Conservation (phyloP, 64 coral and sea anemone species). For the Stichodactyla helianthus region DNA sequence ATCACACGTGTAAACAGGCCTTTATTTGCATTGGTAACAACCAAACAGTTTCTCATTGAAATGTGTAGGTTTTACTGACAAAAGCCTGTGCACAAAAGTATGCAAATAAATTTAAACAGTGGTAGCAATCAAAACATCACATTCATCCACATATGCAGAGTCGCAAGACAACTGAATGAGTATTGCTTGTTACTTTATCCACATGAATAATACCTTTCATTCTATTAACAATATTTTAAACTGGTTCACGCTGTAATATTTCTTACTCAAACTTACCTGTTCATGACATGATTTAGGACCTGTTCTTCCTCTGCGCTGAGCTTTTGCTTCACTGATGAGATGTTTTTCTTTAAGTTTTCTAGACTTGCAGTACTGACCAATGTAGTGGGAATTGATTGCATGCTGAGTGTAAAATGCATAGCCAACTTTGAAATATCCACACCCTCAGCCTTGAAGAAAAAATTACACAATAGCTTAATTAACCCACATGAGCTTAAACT, state of each 20-base stretch:
- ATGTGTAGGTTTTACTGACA: too few species aligned
- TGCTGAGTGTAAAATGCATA: slow-evolving; percentile 72
- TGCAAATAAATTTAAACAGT: too few species aligned
- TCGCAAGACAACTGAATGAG: too few species aligned
- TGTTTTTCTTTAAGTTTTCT: slow-evolving; percentile 80
- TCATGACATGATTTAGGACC: slow-evolving; percentile 48
- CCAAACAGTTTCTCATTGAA: too few species aligned
- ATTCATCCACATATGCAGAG: too few species aligned
- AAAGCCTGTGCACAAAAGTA: too few species aligned
- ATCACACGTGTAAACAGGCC: too few species aligned
- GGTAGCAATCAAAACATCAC: too few species aligned
- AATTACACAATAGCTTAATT: neutral
- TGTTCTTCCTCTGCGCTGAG: slow-evolving; percentile 60
- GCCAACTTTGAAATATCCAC: slow-evolving; percentile 95
- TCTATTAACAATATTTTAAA: neutral
- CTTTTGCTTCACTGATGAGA: slow-evolving; percentile 54
- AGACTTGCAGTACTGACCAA: slow-evolving; percentile 92
- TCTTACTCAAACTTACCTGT: slow-evolving; percentile 47
- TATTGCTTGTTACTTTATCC: too few species aligned
- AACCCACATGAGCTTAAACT: neutral
- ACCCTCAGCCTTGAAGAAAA: slow-evolving; percentile 49
- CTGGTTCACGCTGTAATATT: too few species aligned
- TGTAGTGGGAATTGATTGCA: slow-evolving; percentile 86
- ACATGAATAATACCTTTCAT: too few species aligned
- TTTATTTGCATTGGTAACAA: too few species aligned